Conservation (phyloP, 2,797 vertebrate genomes). For the Cottoperca gobio region DNA sequence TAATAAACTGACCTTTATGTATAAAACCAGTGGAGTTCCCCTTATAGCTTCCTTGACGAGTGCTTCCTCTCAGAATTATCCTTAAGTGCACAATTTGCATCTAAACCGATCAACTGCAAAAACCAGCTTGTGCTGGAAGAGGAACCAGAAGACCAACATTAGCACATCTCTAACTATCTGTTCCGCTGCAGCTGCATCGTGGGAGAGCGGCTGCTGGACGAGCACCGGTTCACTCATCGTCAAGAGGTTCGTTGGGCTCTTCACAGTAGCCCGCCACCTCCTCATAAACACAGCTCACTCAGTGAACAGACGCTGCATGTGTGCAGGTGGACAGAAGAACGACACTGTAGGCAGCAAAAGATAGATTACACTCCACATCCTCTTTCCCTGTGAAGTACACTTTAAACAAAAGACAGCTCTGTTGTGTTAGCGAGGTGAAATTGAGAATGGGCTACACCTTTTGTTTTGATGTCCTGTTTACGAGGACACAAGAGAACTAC, state of each 20-base stretch:
- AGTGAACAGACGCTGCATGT: neutral
- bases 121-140: neutral
- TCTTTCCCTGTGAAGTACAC: too few species aligned
- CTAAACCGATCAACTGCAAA: neutral
- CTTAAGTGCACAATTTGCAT: neutral
- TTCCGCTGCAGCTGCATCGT: neutral
- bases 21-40: neutral
- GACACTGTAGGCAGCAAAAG: conserved; percentile 24
- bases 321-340: conserved; percentile 7
- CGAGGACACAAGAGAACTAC: too few species aligned
- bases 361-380: conserved; percentile 10
- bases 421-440: too few species aligned
- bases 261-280: conserved; percentile 21
- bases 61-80: neutral
- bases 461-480: too few species aligned
- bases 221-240: conserved; percentile 8
- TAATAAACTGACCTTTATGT: conserved; percentile 2
- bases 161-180: neutral
- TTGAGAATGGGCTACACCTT: too few species aligned
- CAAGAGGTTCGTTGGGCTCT: conserved; percentile 12
- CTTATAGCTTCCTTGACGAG: conserved; percentile 8
- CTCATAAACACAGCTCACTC: conserved; percentile 20
- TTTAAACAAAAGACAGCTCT: too few species aligned
- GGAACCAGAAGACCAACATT: conserved; percentile 3
- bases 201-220: conserved; percentile 9